Evolutionary conservation across 2,888 invertebrate species (phyloP), one percentile per base, ranked within the genome.

Genomic region (Drosophila merina): DNA sequence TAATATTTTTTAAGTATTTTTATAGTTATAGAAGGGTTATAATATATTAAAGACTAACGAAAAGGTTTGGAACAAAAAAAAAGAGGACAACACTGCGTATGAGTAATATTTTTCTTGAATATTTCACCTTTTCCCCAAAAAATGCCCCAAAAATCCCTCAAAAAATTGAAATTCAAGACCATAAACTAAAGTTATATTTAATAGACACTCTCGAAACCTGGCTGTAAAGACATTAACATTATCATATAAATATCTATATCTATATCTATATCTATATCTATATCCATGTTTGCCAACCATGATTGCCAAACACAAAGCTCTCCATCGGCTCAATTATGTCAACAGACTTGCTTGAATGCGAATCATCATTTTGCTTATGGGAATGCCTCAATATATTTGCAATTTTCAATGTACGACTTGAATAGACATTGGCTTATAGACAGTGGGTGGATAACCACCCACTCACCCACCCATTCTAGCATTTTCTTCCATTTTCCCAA

Each of bases 351-450:
- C 36, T n/a, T n/a, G 51, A 47, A 52, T 54, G 66, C 36, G 66
- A 63, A 63, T 63, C 66, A 64, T 52, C 63, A 38, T 63, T 66
- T 36, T 10, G 63, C 63, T 64, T 52, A 64, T 52, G 63, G 38
- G 38, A 63, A 66, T 63, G 54, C 66, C 66, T 33, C 52, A 66
- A 64, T 66, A 66, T 66, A 66, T 63, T 63, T 64, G 52, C 66
- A 38, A 52, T 66, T 64, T 64, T 66, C 63, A 64, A 30, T 51
- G 45, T 31, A 25, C 52, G 7, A 25, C 12, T 20, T 20, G 20
- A 20, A 20, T 20, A 14, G 14, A 14, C 38, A 9, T 20, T 42
- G 42, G 42, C 42, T 42, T 42, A 42, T 20, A 20, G 25, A 6
- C 49, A 0, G 9, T 20, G 20, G 20, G 20, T 20, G 9, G 9